Percentiles rank a stretch among this genome's conserved stretches.
These are phyloP conservation scores for Lamprotornis superbus DNA, from an alignment of 2,113 vertebrate species.

Conservation along the genomic window DNA sequence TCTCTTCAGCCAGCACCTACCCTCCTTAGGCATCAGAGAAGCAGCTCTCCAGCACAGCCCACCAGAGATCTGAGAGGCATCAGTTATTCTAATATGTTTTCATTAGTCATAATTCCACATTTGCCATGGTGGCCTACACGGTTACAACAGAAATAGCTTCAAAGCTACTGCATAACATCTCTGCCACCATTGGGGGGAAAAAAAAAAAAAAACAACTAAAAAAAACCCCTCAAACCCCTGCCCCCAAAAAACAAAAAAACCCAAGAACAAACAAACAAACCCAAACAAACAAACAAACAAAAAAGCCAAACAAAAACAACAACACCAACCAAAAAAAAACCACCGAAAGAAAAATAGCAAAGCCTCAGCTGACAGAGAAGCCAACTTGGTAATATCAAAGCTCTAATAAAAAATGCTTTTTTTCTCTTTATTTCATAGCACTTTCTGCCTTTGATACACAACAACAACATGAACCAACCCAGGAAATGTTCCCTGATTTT, in stretches of 20 bases:
- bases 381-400: neutral
- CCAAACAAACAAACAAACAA: too few relatives aligned
- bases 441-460: neutral
- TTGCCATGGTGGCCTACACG: neutral
- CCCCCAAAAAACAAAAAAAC: too few relatives aligned
- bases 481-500: neutral
- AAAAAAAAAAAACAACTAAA: neutral
- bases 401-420: neutral
- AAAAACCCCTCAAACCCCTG: too few relatives aligned
- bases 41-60: neutral
- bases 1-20: neutral
- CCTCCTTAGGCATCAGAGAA: neutral
- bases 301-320: too few relatives aligned
- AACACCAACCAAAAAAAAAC: neutral
- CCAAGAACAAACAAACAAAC: too few relatives aligned
- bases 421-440: neutral
- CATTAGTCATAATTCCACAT: neutral
- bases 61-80: neutral
- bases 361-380: neutral
- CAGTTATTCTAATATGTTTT: neutral
- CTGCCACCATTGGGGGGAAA: neutral
- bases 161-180: neutral
- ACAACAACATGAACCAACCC: neutral
- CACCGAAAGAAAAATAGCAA: neutral
- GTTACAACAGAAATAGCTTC: neutral